phyloP scores from a whole-genome alignment of 1,140 invertebrate genomes.

The Arion vulgaris region DNA sequence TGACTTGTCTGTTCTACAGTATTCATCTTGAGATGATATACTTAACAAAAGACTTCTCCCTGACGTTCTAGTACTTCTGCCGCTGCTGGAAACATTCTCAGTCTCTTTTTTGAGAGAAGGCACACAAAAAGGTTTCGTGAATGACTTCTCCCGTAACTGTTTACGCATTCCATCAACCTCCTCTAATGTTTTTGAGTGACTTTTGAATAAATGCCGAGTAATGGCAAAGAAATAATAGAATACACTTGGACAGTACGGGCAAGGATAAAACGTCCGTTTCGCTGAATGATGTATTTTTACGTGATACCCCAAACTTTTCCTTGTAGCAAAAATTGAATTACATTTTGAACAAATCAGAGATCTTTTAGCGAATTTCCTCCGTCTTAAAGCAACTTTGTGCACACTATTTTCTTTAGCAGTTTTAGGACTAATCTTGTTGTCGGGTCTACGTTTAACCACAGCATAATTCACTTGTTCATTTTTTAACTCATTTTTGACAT shows the following conservation, averaged over 20 bases:
- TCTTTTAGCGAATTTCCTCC: conserved; percentile 39
- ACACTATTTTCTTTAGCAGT: conserved; percentile 7
- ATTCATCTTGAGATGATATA: conserved; percentile 5
- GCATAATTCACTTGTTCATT: background rate
- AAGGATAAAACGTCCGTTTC: conserved; percentile 64
- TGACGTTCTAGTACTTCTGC: background rate
- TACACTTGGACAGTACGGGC: conserved; percentile 66
- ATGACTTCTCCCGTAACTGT: conserved; percentile 49
- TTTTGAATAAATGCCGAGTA: conserved; percentile 64
- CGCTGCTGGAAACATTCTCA: background rate
- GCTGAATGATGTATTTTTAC: conserved; percentile 65
- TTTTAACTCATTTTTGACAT: background rate
- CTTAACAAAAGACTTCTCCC: background rate
- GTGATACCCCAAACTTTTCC: conserved; percentile 68
- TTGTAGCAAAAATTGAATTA: conserved; percentile 54
- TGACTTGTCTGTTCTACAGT: background rate
- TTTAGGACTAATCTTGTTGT: background rate
- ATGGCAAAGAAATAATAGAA: conserved; percentile 70
- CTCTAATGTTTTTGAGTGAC: conserved; percentile 66
- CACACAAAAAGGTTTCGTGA: conserved; percentile 2
- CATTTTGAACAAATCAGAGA: conserved; percentile 55
- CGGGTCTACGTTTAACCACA: background rate
- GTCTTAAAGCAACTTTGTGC: background rate
- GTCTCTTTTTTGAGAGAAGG: background rate
- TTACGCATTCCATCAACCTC: conserved; percentile 64